A percentile compares a stretch with the other conserved stretches of the same genome.
Conservation (phyloP, 2,888 invertebrate genomes). For the Cremastobaeus sp. region DNA sequence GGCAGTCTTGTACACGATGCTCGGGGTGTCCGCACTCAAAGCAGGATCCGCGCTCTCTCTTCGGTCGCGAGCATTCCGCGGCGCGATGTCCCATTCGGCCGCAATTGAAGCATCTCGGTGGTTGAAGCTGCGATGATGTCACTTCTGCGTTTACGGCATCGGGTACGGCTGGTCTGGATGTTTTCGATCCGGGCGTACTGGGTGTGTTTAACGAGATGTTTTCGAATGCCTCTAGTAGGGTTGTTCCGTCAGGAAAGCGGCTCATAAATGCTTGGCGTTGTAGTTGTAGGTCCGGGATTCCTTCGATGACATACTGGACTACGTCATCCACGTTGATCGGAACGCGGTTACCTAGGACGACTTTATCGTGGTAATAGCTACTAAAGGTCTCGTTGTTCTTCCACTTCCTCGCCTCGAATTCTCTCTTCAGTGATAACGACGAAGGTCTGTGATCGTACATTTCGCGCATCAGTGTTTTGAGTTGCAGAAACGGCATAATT, state of each 20-base stretch:
- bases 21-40: too few relatives aligned
- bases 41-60: background rate
- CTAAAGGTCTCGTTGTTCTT: constrained; percentile 43
- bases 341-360: constrained; percentile 55
- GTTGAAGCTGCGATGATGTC: background rate
- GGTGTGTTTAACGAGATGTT: background rate
- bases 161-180: background rate
- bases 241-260: constrained; percentile 20
- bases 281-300: constrained; percentile 42
- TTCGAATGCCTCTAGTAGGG: constrained; percentile 12
- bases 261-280: constrained; percentile 53
- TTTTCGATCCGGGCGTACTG: background rate
- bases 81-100: constrained; percentile 8
- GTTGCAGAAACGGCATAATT: constrained; percentile 3
- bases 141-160: background rate
- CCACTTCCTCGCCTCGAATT: constrained; percentile 57
- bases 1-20: too few relatives aligned
- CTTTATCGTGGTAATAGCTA: constrained; percentile 58
- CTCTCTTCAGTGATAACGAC: constrained; percentile 30
- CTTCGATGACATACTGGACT: constrained; percentile 57
- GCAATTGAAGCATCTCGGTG: constrained; percentile 21
- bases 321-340: constrained; percentile 49
- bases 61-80: background rate
- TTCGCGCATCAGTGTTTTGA: constrained; percentile 18
- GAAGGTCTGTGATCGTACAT: constrained; percentile 54